Base-by-base conservation (phyloP, 2,113 vertebrate species). In the Phodopus roborovskii region DNA sequence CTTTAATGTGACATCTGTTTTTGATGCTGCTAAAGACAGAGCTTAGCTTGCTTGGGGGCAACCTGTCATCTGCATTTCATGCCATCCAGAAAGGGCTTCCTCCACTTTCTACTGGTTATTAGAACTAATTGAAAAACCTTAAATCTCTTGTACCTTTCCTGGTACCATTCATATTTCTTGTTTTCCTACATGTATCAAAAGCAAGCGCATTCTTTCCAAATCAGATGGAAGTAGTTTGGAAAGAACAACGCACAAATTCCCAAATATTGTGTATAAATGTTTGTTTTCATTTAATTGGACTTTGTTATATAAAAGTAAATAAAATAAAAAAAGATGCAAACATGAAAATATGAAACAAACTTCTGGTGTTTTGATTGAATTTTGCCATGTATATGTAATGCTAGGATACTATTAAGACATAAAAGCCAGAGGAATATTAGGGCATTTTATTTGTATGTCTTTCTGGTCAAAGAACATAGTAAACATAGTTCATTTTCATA, bases 21-120 rank as follows among this genome's bases (percentile, higher is more conserved):
- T 56, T 96, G 15, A 62, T 87, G 74, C 62, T 11, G 62, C 53
- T 90, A 68, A 91, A 66, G 60, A 71, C 68, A 26, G 45, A n/a
- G 20, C 45, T 73, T 70, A 45, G 16, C 78, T 53, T 84, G 42
- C 36, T 71, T 68, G 42, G 2, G 39, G 39, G 0, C n/a, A 66
- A n/a, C 42, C 24, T 30, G 56, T 30, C 39, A 42, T 56, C 36
- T 71, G 36, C 22, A 42, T 88, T 91, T 94, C 45, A 62, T 83
- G 26, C n/a, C 4, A 73, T 73, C 39, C 9, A 56, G 28, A 89
- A 79, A 56, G 7, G 58, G 60, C 28, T 66, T 96, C 10, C 11
- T 28, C 82, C 62, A 81, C 87, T 79, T 85, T 84, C 39, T 71
- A 36, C 82, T 91, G 82, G 45, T 58, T 88, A 83, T 7, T 89